These are phyloP conservation scores for Agrotis exclamationis DNA, from an alignment of 2,888 invertebrate genomes.

Conservation along the genomic window DNA sequence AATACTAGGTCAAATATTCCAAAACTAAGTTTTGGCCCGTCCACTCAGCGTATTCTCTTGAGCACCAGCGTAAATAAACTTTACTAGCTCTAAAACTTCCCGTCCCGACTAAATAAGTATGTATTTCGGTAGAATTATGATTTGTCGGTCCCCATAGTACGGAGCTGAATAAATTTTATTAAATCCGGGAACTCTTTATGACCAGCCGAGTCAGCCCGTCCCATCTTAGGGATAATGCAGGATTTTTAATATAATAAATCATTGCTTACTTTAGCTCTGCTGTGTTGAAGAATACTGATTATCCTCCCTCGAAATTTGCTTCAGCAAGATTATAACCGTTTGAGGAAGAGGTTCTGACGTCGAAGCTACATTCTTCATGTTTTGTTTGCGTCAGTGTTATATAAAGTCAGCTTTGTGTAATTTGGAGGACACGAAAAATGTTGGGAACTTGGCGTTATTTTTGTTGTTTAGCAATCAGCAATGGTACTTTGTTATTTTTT, in stretches of 20 bases:
- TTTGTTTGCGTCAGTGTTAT: conserved; percentile 52
- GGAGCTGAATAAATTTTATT: conserved; percentile 89
- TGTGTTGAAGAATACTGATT: conserved; percentile 69
- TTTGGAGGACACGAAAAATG: conserved; percentile 54
- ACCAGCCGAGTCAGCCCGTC: conserved; percentile 84
- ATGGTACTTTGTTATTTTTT: conserved; percentile 9
- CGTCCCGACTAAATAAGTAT: conserved; percentile 88
- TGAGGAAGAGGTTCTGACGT: conserved; percentile 45
- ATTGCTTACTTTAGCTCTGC: conserved; percentile 74
- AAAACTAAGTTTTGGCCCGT: conserved; percentile 50
- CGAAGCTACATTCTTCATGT: conserved; percentile 52
- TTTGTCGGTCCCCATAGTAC: conserved; percentile 87
- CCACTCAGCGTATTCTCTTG: conserved; percentile 73
- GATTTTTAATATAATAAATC: conserved; percentile 86
- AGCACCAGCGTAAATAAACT: conserved; percentile 84
- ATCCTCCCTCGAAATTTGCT: conserved; percentile 65
- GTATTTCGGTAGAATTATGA: conserved; percentile 88
- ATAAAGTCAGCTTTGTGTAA: conserved; percentile 60
- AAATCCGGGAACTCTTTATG: conserved; percentile 88
- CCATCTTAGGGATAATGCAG: conserved; percentile 78
- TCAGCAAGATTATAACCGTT: conserved; percentile 62
- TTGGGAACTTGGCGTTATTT: conserved; percentile 34
- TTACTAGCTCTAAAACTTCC: conserved; percentile 86
- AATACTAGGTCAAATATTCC: conserved; percentile 42
- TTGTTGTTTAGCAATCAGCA: conserved; percentile 37